These are phyloP conservation scores for Orius insidiosus DNA, from an alignment of 1,140 invertebrate species.

Conservation along the genomic window DNA sequence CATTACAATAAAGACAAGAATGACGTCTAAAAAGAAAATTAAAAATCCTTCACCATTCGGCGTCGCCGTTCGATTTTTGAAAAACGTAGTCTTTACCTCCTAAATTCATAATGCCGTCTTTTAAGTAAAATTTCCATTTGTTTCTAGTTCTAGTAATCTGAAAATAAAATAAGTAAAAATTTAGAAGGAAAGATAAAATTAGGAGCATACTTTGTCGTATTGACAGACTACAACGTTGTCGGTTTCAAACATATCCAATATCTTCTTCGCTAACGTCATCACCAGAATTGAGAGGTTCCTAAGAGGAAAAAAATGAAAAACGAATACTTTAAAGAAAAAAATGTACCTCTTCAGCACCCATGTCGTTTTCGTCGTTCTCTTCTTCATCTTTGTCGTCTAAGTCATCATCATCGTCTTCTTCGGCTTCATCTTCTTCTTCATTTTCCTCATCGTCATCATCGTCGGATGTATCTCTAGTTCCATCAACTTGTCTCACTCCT, in stretches of 20 bases:
- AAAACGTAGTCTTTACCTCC: conserved; percentile 97
- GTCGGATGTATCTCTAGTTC: conserved; percentile 24
- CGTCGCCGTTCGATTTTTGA: conserved; percentile 95
- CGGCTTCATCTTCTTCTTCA: conserved; percentile 19
- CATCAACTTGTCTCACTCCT: conserved; percentile 27
- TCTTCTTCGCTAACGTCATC: conserved; percentile 97
- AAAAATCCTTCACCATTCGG: conserved; percentile 68
- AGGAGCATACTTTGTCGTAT: conserved; percentile 74
- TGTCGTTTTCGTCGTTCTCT: conserved; percentile 19
- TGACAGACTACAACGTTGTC: conserved; percentile 99
- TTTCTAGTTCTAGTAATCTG: conserved; percentile 91
- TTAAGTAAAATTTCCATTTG: conserved; percentile 99
- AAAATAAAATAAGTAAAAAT: conserved; percentile 22
- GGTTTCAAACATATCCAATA: conserved; percentile 86
- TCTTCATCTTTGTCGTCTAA: conserved; percentile 20
- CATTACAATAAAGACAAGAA: too few species aligned
- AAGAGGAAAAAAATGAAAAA: conserved; percentile 3
- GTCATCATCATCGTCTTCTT: conserved; percentile 20
- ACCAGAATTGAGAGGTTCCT: conserved; percentile 88
- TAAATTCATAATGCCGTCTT: conserved; percentile 99
- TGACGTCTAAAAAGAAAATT: too few species aligned
- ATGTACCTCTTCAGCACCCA: conserved; percentile 35
- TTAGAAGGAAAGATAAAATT: too few species aligned
- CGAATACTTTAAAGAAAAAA: neutral
- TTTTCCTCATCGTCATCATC: conserved; percentile 21